Conservation (phyloP, 2,888 invertebrate species). For the Euzetes globulus region DNA sequence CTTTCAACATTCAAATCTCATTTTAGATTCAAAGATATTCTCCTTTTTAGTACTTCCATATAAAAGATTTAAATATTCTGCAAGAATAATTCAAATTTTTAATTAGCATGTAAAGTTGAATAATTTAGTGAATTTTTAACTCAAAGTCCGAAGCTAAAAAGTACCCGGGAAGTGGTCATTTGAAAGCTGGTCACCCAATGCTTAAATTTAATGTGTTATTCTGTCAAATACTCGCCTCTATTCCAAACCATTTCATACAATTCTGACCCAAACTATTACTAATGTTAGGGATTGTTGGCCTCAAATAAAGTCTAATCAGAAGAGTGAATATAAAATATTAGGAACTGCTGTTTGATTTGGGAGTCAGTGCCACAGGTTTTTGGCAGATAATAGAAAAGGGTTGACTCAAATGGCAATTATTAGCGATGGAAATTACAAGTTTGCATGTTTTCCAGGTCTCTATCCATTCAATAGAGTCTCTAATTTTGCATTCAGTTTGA, state of each 20-base stretch:
- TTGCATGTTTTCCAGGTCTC: constrained; percentile 19
- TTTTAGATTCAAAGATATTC: not conserved
- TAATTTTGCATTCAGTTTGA: not conserved
- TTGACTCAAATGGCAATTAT: not conserved
- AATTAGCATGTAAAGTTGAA: too few species aligned
- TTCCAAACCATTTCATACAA: not conserved
- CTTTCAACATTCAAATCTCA: not conserved
- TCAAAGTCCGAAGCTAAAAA: too few species aligned
- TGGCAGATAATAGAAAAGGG: constrained; percentile 9
- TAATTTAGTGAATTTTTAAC: too few species aligned
- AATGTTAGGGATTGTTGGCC: not conserved
- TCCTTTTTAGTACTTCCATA: too few species aligned
- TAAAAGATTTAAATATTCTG: too few species aligned
- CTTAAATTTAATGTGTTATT: not conserved
- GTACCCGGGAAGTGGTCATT: too few species aligned
- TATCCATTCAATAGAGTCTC: not conserved
- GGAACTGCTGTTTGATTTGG: not conserved
- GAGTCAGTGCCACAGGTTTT: not conserved
- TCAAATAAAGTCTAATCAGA: not conserved
- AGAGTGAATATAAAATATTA: constrained; percentile 5
- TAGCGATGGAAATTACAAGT: constrained; percentile 6
- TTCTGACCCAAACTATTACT: not conserved
- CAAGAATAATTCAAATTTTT: too few species aligned
- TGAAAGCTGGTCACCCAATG: too few species aligned
- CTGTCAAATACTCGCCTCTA: not conserved